A percentile compares a stretch with the other conserved stretches of the same genome.
Evolutionary conservation across 2,797 vertebrate genomes (phyloP).

Genomic region (Chloroceryle amazona): DNA sequence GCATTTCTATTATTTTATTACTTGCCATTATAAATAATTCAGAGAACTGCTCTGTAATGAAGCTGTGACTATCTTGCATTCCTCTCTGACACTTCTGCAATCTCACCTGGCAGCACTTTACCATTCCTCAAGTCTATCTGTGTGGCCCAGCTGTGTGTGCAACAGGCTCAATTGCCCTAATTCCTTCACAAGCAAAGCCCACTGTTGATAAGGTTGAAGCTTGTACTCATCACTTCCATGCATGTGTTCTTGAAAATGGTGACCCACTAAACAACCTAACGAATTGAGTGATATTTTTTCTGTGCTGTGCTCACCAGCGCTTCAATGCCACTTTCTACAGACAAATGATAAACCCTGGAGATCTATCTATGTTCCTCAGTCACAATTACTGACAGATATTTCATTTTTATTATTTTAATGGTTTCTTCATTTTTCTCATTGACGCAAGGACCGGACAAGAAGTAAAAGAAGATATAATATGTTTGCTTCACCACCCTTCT

Average conservation of each 20-base stretch:
- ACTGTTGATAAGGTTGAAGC: neutral
- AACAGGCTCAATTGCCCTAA: neutral
- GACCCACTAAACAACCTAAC: neutral
- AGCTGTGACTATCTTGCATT: neutral
- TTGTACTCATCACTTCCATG: neutral
- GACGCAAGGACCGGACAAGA: neutral
- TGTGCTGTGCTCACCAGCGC: neutral
- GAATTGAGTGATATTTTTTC: neutral
- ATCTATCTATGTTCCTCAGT: neutral
- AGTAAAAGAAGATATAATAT: neutral
- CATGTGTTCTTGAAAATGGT: neutral
- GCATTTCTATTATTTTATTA: neutral
- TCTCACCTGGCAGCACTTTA: neutral
- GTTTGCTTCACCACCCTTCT: neutral
- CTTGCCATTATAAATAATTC: neutral
- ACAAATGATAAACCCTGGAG: neutral
- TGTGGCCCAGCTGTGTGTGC: neutral
- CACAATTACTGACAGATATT: neutral
- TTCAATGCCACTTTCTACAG: neutral
- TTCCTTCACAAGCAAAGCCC: neutral
- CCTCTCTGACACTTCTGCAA: neutral
- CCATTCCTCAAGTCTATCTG: neutral
- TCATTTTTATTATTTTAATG: conserved; percentile 47
- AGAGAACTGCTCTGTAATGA: neutral
- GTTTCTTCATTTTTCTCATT: neutral